phyloP scores from a whole-genome alignment of 2,797 vertebrate genomes.

The Lutjanus argentimaculatus region DNA sequence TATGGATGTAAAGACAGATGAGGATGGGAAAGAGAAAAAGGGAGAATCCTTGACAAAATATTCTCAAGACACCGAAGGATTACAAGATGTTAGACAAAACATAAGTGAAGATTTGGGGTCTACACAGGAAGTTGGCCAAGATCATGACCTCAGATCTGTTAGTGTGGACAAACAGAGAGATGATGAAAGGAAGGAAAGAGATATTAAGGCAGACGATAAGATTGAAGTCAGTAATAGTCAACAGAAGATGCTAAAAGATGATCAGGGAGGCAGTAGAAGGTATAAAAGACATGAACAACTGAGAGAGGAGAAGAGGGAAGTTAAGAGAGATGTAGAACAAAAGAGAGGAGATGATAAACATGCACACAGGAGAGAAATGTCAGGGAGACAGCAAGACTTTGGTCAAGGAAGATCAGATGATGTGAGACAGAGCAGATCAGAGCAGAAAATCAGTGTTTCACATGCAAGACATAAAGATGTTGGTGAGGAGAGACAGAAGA shows the following conservation, averaged over 20 bases:
- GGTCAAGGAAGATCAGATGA: no score
- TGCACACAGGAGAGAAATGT: not conserved
- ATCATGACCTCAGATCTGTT: not conserved
- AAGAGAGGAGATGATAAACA: not conserved
- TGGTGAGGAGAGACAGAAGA: not conserved
- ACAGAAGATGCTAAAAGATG: not conserved
- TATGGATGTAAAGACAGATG: no score
- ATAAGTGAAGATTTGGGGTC: not conserved
- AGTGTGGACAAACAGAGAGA: not conserved
- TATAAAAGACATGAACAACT: not conserved
- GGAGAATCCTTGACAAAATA: not conserved
- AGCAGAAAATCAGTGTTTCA: not conserved
- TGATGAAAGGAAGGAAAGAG: not conserved
- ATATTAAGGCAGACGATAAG: not conserved
- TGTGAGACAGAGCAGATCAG: not conserved
- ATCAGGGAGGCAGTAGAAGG: not conserved
- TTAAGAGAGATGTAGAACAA: not conserved
- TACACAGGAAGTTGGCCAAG: not conserved
- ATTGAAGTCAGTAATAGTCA: not conserved
- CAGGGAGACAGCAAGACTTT: not conserved
- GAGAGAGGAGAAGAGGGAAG: not conserved
- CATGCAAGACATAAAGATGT: not conserved
- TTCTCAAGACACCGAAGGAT: not conserved
- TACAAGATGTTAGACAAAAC: not conserved
- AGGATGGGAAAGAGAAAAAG: not conserved